Conservation (phyloP, 2,797 vertebrate genomes). For the Thunnus albacares region DNA sequence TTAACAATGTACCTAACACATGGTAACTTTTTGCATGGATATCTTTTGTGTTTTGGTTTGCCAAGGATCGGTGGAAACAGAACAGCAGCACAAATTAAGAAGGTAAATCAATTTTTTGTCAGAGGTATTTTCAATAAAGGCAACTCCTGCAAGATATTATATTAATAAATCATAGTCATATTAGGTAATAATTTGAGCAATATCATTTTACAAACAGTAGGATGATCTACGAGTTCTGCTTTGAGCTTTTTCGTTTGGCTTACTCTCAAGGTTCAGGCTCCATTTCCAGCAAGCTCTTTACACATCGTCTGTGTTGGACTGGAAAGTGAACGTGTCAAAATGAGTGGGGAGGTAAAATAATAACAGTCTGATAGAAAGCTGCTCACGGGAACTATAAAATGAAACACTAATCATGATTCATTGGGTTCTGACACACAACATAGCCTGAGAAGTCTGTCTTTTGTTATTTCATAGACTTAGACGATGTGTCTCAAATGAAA, state of each 20-base stretch:
- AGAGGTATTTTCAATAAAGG: neutral
- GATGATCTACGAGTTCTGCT: slow-evolving; percentile 30
- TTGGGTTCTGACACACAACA: slow-evolving; percentile 29
- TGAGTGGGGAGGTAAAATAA: slow-evolving; percentile 48
- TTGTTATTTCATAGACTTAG: slow-evolving; percentile 24
- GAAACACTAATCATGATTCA: slow-evolving; percentile 56
- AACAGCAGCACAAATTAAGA: neutral
- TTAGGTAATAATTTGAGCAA: slow-evolving; percentile 31
- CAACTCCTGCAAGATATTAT: neutral
- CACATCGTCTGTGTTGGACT: slow-evolving; percentile 39
- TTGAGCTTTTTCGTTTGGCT: slow-evolving; percentile 34
- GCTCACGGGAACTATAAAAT: slow-evolving; percentile 46
- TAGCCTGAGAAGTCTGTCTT: slow-evolving; percentile 37
- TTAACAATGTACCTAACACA: slow-evolving; percentile 4
- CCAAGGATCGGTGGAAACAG: slow-evolving; percentile 11
- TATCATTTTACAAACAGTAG: slow-evolving; percentile 18
- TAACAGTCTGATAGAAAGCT: slow-evolving; percentile 46
- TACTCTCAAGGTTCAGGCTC: slow-evolving; percentile 1
- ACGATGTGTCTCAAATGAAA: slow-evolving; percentile 1
- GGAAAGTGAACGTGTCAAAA: slow-evolving; percentile 51
- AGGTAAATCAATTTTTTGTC: slow-evolving; percentile 6
- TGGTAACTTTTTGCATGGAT: neutral
- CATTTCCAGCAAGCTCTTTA: slow-evolving; percentile 42
- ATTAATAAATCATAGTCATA: slow-evolving; percentile 7
- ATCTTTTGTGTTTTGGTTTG: neutral